Evolutionary conservation across 2,888 invertebrate genomes (phyloP), one percentile per base, ranked within the genome.

Genomic region (Ptilodon capucinus): DNA sequence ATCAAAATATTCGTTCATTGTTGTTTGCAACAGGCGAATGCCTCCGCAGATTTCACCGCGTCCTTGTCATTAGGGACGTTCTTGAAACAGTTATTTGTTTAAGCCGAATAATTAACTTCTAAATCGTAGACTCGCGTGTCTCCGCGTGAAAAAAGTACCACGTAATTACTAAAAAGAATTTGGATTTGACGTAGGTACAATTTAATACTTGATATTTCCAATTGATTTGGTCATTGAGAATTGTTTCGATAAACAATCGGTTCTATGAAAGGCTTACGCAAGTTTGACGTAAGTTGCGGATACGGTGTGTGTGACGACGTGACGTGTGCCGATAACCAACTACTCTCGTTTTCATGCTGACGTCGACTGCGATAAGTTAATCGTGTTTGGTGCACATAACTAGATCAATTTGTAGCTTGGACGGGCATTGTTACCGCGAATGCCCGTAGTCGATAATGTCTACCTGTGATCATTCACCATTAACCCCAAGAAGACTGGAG

Each of bases 321-420:
- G 63, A 69, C 61, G 62, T 54, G 39, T 57, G 60, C 55, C 70
- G 77, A 74, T 78, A 77, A 63, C 78, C 76, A 73, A 80, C 78
- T 76, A 84, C 86, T 84, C 81, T 83, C 78, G 71, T 64, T 83
- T 79, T 79, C 76, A 57, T 64, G 60, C 61, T 79, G 79, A 84
- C 84, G 83, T 79, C 55, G 54, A 35, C 36, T 45, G 57, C 75
- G 81, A 84, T 86, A 84, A 80, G 69, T 65, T 75, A 74, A 67
- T 64, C 61, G 54, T 51, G 48, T 59, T 64, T 55, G 55, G 52
- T 60, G 54, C 61, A 64, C 64, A 57, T 64, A 59, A 67, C 57
- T 68, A 62, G 54, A 66, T 60, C 62, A 55, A 46, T 50, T 30
- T 48, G 35, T 21, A 46, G 55, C 51, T 34, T 42, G 39, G 42